phyloP scores from a whole-genome alignment of 92 coral and sea anemone species.

The Porites rus region DNA sequence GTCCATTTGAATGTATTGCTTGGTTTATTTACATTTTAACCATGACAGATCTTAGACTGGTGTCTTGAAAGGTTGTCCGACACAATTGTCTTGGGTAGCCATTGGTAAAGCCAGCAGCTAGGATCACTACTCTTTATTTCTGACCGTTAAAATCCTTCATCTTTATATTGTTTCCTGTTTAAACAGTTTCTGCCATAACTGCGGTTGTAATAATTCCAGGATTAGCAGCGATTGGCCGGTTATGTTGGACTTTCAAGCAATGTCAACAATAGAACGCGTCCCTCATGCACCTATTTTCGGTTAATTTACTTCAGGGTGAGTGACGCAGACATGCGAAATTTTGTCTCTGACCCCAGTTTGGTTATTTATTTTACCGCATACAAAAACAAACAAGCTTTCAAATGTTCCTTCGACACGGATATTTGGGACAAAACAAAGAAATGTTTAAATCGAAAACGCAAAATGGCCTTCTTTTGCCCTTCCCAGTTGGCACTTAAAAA shows the following conservation, averaged over 20 bases:
- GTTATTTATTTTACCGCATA: constrained; percentile 33
- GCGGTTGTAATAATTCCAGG: constrained; percentile 56
- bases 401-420: constrained; percentile 37
- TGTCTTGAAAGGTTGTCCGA: neutral
- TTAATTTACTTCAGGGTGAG: constrained; percentile 2
- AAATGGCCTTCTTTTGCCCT: constrained; percentile 85
- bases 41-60: neutral
- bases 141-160: constrained; percentile 14
- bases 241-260: constrained; percentile 41
- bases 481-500: constrained; percentile 80
- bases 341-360: constrained; percentile 9
- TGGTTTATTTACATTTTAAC: constrained; percentile 12
- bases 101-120: neutral
- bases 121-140: neutral
- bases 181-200: constrained; percentile 52
- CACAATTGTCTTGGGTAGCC: neutral
- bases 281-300: neutral
- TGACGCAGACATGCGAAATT: constrained; percentile 46
- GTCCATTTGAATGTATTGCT: constrained; percentile 17
- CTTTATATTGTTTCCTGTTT: constrained; percentile 60
- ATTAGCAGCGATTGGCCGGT: constrained; percentile 62
- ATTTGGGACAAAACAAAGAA: neutral
- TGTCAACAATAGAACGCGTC: constrained; percentile 51
- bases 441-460: constrained; percentile 21
- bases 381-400: constrained; percentile 42